Percentiles rank a stretch among this genome's conserved stretches.
These are phyloP conservation scores for Drosophila pseudotalamancana DNA, from an alignment of 2,888 invertebrate species.

Conservation along the genomic window DNA sequence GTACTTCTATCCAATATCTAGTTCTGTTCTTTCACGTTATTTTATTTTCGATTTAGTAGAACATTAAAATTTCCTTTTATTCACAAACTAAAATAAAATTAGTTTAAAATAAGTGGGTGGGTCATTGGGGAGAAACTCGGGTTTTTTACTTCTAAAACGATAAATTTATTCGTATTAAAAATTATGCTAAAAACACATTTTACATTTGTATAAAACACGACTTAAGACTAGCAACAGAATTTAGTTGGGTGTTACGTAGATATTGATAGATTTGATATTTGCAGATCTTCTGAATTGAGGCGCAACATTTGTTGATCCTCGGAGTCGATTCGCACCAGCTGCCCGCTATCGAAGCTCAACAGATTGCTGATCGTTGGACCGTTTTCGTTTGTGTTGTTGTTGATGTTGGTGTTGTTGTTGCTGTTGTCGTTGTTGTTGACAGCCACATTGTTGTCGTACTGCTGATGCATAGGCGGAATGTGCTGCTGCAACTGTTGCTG, in stretches of 20 bases:
- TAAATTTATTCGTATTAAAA: slow-evolving; percentile 67
- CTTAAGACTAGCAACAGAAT: slow-evolving; percentile 37
- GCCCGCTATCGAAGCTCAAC: slow-evolving; percentile 85
- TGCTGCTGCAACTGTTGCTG: slow-evolving; percentile 64
- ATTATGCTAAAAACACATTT: slow-evolving; percentile 67
- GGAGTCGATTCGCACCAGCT: slow-evolving; percentile 85
- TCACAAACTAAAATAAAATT: background rate
- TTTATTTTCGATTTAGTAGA: background rate
- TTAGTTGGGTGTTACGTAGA: slow-evolving; percentile 72
- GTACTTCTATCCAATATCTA: background rate
- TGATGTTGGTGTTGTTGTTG: slow-evolving; percentile 45
- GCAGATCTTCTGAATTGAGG: slow-evolving; percentile 85
- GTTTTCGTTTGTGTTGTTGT: slow-evolving; percentile 66
- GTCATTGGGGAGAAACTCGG: background rate
- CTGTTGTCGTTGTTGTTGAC: slow-evolving; percentile 27
- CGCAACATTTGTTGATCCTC: slow-evolving; percentile 85
- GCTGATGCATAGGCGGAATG: slow-evolving; percentile 59
- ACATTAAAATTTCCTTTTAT: background rate
- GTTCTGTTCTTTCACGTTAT: slow-evolving; percentile 3
- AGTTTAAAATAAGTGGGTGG: too few species aligned
- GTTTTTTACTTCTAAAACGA: slow-evolving; percentile 51
- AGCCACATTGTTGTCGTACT: slow-evolving; percentile 49
- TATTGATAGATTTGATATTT: slow-evolving; percentile 85
- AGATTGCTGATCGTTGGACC: slow-evolving; percentile 83
- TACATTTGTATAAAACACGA: slow-evolving; percentile 54